Conservation (phyloP, 53 echinoderm and acorn worm genomes). For the Stichopus horrens region DNA sequence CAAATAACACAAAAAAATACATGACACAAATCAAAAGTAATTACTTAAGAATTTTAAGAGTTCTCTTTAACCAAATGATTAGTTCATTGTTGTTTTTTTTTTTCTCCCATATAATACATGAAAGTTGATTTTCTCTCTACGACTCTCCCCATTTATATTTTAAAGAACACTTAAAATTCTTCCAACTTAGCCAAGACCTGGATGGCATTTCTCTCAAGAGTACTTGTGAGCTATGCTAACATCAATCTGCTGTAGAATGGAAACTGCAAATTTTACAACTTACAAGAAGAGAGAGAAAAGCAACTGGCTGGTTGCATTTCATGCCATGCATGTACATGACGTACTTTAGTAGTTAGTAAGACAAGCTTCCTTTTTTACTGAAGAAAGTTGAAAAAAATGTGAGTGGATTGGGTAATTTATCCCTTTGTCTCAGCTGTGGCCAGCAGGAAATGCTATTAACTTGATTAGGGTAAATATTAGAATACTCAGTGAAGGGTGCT, state of each 20-base stretch:
- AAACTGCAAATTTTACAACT: background rate
- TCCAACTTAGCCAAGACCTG: too few relatives aligned
- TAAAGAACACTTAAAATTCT: too few relatives aligned
- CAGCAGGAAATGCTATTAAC: background rate
- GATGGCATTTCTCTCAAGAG: too few relatives aligned
- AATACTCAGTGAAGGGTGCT: background rate
- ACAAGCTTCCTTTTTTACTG: background rate
- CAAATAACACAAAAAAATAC: too few relatives aligned
- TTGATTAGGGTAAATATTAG: background rate
- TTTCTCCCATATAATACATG: too few relatives aligned
- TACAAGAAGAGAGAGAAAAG: background rate
- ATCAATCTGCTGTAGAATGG: background rate
- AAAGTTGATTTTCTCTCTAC: too few relatives aligned
- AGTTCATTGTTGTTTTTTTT: too few relatives aligned
- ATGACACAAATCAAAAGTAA: too few relatives aligned
- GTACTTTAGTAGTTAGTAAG: background rate
- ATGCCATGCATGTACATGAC: background rate
- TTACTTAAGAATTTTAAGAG: too few relatives aligned
- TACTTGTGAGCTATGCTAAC: background rate
- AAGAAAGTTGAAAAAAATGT: background rate
- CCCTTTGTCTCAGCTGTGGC: background rate
- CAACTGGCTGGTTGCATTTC: background rate
- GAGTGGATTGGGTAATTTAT: constrained; percentile 1
- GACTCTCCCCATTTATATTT: too few relatives aligned
- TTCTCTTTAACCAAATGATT: too few relatives aligned